Conservation (phyloP, 1,140 invertebrate species). For the Drosophila kikkawai region DNA sequence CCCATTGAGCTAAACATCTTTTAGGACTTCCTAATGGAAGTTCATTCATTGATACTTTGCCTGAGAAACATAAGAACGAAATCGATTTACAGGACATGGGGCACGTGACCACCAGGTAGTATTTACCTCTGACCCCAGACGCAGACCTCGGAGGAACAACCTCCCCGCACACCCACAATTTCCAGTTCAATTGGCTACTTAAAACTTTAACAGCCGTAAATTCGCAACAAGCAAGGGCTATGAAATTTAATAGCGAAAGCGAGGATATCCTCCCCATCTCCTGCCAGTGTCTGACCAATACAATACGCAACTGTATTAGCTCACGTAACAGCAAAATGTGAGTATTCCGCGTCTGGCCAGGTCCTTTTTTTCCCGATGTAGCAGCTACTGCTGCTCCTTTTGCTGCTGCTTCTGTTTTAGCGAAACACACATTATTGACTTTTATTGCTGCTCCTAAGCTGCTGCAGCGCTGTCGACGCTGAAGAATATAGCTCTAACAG, state of each 20-base stretch:
- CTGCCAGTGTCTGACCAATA: conserved; percentile 40
- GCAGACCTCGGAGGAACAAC: background rate
- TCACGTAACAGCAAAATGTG: conserved; percentile 59
- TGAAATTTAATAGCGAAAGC: conserved; percentile 77
- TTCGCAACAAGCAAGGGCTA: conserved; percentile 74
- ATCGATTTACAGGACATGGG: conserved; percentile 53
- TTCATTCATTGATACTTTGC: conserved; percentile 31
- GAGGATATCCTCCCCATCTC: conserved; percentile 27
- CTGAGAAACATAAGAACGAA: conserved; percentile 28
- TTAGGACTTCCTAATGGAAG: conserved; percentile 37
- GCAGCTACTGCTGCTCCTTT: conserved; percentile 13
- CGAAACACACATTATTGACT: conserved; percentile 77
- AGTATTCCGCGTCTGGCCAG: conserved; percentile 23
- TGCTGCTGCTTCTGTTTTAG: conserved; percentile 1
- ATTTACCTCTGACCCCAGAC: conserved; percentile 26
- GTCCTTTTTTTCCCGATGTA: conserved; percentile 30
- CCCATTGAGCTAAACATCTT: conserved; percentile 40
- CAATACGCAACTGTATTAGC: conserved; percentile 78
- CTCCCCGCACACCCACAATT: conserved; percentile 2
- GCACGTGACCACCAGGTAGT: conserved; percentile 52
- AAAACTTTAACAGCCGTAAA: conserved; percentile 77
- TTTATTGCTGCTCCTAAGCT: conserved; percentile 58
- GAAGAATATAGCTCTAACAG: conserved; percentile 15
- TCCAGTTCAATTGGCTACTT: conserved; percentile 64
- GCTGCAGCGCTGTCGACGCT: conserved; percentile 3